Evolutionary conservation across 2,888 invertebrate genomes (phyloP).

Genomic region (Arge pagana): DNA sequence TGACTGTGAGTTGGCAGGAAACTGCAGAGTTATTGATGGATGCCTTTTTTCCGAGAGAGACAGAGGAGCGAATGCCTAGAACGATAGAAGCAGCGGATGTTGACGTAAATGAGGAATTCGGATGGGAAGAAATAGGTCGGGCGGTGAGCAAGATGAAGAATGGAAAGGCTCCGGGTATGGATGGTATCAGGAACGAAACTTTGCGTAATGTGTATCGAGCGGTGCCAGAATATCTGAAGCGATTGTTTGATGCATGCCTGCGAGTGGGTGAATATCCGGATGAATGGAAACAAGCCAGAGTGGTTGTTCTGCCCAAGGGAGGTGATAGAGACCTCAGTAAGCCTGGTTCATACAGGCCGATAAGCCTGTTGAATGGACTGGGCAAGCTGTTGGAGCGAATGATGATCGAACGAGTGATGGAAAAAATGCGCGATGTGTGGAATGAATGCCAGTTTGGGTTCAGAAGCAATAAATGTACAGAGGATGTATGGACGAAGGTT

Average conservation of each 20-base stretch:
- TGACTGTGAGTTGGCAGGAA: neutral
- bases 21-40: neutral
- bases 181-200: constrained; percentile 2
- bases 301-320: constrained; percentile 21
- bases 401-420: too few species aligned
- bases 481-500: constrained; percentile 2
- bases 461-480: neutral
- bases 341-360: constrained; percentile 12
- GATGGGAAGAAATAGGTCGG: neutral
- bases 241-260: constrained; percentile 28
- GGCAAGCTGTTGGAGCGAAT: too few species aligned
- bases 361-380: constrained; percentile 13
- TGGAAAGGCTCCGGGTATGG: constrained; percentile 11
- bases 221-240: neutral
- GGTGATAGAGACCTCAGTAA: constrained; percentile 5
- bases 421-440: neutral
- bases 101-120: neutral
- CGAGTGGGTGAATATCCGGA: constrained; percentile 16
- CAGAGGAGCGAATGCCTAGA: neutral
- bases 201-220: constrained; percentile 1
- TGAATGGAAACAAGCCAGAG: constrained; percentile 21
- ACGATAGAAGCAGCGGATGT: neutral
- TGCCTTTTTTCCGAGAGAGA: neutral
- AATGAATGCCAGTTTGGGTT: neutral
- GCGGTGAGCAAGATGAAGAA: constrained; percentile 11